phyloP scores from a whole-genome alignment of 2,113 vertebrate species.

The Desmodus rotundus region DNA sequence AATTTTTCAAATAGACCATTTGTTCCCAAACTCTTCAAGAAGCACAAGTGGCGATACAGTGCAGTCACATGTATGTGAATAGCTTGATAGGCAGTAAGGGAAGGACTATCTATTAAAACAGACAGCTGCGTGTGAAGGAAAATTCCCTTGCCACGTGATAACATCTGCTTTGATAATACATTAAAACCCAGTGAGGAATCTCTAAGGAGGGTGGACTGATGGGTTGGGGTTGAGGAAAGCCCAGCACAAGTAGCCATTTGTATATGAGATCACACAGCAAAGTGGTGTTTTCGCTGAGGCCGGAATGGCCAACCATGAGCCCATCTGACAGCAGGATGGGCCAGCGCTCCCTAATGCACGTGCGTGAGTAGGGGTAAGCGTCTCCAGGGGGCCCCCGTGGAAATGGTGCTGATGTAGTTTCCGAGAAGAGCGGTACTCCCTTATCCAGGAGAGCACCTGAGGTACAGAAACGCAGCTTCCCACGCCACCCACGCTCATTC shows the following conservation, averaged over 20 bases:
- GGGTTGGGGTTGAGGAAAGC: constrained; percentile 38
- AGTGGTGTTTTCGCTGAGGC: constrained; percentile 29
- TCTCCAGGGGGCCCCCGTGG: constrained; percentile 1
- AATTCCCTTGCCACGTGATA: not conserved
- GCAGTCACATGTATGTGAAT: not conserved
- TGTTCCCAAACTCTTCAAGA: not conserved
- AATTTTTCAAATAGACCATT: not conserved
- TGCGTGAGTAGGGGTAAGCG: not conserved
- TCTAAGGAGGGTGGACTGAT: constrained; percentile 39
- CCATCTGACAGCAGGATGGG: constrained; percentile 27
- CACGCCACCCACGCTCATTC: not conserved
- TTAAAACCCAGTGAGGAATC: constrained; percentile 54
- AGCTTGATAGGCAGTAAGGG: not conserved
- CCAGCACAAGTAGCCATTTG: constrained; percentile 44
- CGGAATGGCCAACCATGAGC: not conserved
- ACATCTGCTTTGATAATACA: constrained; percentile 33
- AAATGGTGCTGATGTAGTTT: constrained; percentile 41
- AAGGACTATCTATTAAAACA: not conserved
- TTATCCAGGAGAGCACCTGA: not conserved
- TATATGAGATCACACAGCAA: constrained; percentile 56
- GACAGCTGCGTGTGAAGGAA: not conserved
- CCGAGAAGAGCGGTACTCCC: constrained; percentile 46
- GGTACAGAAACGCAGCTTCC: constrained; percentile 40
- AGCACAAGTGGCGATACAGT: not conserved
- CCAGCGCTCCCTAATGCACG: constrained; percentile 32